Base-by-base conservation (phyloP, 2,113 vertebrate species). In the Melanotaenia duboulayi region DNA sequence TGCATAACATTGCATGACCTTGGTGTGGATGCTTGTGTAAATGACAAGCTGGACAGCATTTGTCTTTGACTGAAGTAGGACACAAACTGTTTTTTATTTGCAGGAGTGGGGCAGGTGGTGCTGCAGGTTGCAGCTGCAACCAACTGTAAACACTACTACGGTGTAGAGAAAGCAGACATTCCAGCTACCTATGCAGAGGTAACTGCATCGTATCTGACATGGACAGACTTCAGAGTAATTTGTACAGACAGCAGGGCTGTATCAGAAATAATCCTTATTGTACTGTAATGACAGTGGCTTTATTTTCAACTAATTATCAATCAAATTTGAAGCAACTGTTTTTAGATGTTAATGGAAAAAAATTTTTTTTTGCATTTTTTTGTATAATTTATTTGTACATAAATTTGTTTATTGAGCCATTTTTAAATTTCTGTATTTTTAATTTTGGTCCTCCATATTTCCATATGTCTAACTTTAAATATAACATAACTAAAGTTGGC, bases 81-180 rank as follows among this genome's bases (percentile, higher is more conserved):
- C 1, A 61, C 14, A 6, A 20, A 14, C 50, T 49, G 11, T 76
- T 28, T 70, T 14, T 59, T 42, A 14, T 80, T 80, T 58, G 32
- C 90, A 99, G 98, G 98, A 81, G 98, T 99, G 74, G 98, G 98
- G 40, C 97, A 99, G 91, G 98, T 99, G n/a, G 98, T 99, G 83
- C 95, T 99, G 63, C 98, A 99, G 85, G 97, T 99, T 17, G 98
- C 98, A 32, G 98, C 98, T 16, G 97, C 97, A 74, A 99, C 97
- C 4, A 97, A 95, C 85, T 99, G 98, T 93, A 99, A 96, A 92
- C 98, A 99, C 95, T 98, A 98, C 93, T 99, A 95, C 0, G 98
- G 98, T 13, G 96, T 99, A 59, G 98, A 99, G 94, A 99, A 99
- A 93, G 98, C 98, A 3, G 98, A 99, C 88, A 99, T 95, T 89